phyloP scores from a whole-genome alignment of 2,113 vertebrate genomes.

The Rhinopomastus cyanomelas region DNA sequence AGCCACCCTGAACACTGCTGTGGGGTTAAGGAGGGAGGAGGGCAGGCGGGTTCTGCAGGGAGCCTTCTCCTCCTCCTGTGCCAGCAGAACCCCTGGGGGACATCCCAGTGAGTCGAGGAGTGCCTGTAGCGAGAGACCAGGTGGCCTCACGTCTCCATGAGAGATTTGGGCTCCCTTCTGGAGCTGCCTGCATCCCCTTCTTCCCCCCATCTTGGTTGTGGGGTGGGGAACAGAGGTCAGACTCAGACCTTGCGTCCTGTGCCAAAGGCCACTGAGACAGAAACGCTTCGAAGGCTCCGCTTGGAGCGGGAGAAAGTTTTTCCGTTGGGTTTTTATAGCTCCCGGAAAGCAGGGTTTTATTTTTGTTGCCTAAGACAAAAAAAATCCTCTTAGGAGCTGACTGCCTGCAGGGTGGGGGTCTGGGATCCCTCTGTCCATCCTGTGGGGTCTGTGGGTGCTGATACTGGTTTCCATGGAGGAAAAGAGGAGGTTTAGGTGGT shows the following conservation, averaged over 20 bases:
- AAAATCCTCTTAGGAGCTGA: slow-evolving; percentile 49
- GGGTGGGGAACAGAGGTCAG: neutral
- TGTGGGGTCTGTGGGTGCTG: neutral
- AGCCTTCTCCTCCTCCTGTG: neutral
- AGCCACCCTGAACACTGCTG: neutral
- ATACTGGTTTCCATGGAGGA: neutral
- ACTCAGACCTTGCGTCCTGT: neutral
- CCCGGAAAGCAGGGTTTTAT: slow-evolving; percentile 40
- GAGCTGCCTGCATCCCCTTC: neutral
- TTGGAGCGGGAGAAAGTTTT: slow-evolving; percentile 56
- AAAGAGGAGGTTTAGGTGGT: neutral
- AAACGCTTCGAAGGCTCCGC: neutral
- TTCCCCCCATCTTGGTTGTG: fast-evolving
- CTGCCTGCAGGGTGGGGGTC: fast-evolving
- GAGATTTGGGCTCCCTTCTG: neutral
- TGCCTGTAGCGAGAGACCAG: neutral
- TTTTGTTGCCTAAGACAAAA: slow-evolving; percentile 58
- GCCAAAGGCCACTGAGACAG: neutral
- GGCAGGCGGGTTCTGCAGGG: neutral
- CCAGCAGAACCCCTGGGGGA: neutral
- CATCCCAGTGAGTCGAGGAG: neutral
- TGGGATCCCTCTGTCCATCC: neutral
- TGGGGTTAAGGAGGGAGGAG: neutral
- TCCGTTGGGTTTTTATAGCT: slow-evolving; percentile 48
- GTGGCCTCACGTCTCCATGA: neutral